Evolutionary conservation across 2,888 invertebrate genomes (phyloP).

Genomic region (Scotopteryx bipunctaria): DNA sequence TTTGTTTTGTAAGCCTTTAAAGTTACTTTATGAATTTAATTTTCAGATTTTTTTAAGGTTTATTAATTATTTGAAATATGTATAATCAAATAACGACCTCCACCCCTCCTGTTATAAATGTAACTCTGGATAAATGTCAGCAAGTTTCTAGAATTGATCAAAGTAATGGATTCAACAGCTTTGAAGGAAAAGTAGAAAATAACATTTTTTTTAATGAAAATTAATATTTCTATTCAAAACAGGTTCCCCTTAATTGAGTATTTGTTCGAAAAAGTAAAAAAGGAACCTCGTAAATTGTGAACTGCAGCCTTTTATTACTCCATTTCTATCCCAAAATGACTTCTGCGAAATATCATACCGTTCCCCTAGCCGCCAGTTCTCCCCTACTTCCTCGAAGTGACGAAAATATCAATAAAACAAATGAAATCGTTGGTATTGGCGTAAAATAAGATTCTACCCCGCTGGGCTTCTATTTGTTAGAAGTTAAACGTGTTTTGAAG

Average conservation of each 20-base stretch:
- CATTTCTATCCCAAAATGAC: constrained; percentile 43
- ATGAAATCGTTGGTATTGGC: constrained; percentile 50
- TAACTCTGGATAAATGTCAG: too few relatives aligned
- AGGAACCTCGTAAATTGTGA: constrained; percentile 41
- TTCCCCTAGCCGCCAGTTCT: constrained; percentile 26
- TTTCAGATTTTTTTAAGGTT: too few relatives aligned
- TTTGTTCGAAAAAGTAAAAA: constrained; percentile 20
- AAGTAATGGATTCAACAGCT: too few relatives aligned
- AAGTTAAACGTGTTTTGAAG: neutral
- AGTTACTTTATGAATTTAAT: too few relatives aligned
- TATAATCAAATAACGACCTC: too few relatives aligned
- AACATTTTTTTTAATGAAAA: neutral
- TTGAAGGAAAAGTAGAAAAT: neutral
- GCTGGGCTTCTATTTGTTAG: constrained; percentile 3
- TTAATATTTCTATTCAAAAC: constrained; percentile 8
- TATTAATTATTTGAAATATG: too few relatives aligned
- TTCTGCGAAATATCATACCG: constrained; percentile 25
- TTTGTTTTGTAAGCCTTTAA: neutral
- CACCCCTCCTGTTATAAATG: too few relatives aligned
- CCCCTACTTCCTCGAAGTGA: constrained; percentile 38
- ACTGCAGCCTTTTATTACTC: constrained; percentile 49
- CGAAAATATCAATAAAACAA: constrained; percentile 65
- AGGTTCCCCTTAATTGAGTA: constrained; percentile 8
- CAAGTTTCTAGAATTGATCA: too few relatives aligned
- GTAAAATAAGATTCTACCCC: constrained; percentile 16